Evolutionary conservation across 2,888 invertebrate genomes (phyloP), one percentile per base, ranked within the genome.

Genomic region (Alsophila aescularia): DNA sequence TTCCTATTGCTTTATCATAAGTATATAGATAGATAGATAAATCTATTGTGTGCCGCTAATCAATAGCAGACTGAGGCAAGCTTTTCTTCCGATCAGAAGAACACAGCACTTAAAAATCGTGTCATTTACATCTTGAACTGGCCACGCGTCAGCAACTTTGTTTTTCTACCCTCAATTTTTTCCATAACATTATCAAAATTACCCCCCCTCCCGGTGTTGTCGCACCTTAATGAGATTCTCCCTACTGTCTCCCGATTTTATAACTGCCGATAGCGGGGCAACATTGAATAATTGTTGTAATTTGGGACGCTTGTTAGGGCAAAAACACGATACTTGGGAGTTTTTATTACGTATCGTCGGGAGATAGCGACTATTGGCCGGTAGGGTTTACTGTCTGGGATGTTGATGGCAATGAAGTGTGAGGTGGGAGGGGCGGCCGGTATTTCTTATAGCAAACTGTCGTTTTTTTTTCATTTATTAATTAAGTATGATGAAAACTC

Each of bases 281-380:
- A 82, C 89, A 89, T 90, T 87, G 90, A 90, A 88, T 90, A 90
- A 90, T 89, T 90, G 90, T 87, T 83, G 84, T 87, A 85, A 89
- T 90, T 89, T 85, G 84, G 81, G 69, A 77, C 75, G 83, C 86
- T 87, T 87, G 87, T 87, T 87, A 84, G 76, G 55, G 77, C 79
- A 82, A 83, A 84, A 86, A 87, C 85, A 85, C 79, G 86, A 82
- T 75, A 81, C 81, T 72, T 69, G 63, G 51, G 62, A 75, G 72
- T 69, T 73, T 83, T 85, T 85, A 87, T 85, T 85, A 81, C 79
- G 82, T 83, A 81, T 81, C 75, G 74, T 73, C 73, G 69, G 61
- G 62, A 63, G 79, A 79, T 79, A 79, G 69, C 73, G 71, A 62
- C 64, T 75, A 78, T 77, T 67, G 70, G 72, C 64, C 64, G 58